These are phyloP conservation scores for Argyrosomus japonicus DNA, from an alignment of 2,113 vertebrate genomes.

Conservation along the genomic window DNA sequence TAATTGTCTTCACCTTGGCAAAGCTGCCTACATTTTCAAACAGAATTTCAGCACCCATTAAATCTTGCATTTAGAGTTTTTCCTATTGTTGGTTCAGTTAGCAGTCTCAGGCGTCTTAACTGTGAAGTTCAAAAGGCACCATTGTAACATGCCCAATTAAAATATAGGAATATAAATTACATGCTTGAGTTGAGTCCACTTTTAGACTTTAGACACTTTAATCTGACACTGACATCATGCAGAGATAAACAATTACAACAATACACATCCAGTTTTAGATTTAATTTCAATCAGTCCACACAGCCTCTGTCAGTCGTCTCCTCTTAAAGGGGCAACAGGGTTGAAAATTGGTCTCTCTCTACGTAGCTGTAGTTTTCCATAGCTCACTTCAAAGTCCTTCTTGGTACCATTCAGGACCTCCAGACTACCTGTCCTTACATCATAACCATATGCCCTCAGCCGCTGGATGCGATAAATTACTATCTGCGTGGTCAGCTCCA, in stretches of 20 bases:
- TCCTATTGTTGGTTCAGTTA: too few relatives aligned
- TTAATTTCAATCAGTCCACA: background rate
- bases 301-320: conserved; percentile 75
- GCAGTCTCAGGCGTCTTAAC: background rate
- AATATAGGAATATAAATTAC: background rate
- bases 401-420: conserved; percentile 89
- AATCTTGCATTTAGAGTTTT: background rate
- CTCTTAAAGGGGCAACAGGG: conserved; percentile 89
- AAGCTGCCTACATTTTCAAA: background rate
- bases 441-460: conserved; percentile 85
- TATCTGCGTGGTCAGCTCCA: conserved; percentile 92
- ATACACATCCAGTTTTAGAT: background rate
- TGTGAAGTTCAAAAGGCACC: conserved; percentile 4
- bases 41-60: background rate
- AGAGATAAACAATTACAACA: conserved; percentile 7
- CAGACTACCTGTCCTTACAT: conserved; percentile 85
- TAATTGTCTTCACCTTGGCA: too few relatives aligned
- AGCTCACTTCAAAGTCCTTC: conserved; percentile 92
- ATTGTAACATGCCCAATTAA: background rate
- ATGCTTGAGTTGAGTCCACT: background rate
- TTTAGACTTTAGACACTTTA: conserved; percentile 15
- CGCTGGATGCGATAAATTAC: conserved; percentile 89
- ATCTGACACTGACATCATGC: background rate
- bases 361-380: conserved; percentile 86
- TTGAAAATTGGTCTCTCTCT: conserved; percentile 92